Percentiles rank a stretch among this genome's conserved stretches.
These are phyloP conservation scores for Alloplasta piceator DNA, from an alignment of 2,888 invertebrate species.

Conservation along the genomic window DNA sequence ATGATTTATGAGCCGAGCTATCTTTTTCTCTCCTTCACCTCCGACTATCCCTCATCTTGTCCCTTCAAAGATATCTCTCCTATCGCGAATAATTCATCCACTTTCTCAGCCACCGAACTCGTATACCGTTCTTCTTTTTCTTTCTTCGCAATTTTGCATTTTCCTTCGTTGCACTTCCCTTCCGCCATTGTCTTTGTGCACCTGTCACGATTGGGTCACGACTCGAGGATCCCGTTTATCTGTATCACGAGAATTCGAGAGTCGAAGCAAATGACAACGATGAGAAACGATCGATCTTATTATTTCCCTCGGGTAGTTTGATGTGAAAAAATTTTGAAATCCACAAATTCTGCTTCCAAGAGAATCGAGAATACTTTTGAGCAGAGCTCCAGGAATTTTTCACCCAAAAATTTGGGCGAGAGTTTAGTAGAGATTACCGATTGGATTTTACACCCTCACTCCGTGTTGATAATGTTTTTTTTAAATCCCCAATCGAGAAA, in stretches of 20 bases:
- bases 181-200: slow-evolving; percentile 45
- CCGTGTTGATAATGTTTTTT: no score
- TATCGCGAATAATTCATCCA: slow-evolving; percentile 54
- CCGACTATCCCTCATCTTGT: slow-evolving; percentile 1
- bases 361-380: no score
- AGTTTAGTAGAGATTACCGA: no score
- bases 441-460: no score
- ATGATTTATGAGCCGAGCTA: slow-evolving; percentile 66
- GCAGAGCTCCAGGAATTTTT: no score
- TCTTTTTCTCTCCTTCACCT: slow-evolving; percentile 21
- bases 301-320: no score
- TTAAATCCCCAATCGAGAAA: no score
- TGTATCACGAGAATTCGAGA: background rate
- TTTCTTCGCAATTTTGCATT: background rate
- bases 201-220: slow-evolving; percentile 53
- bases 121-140: background rate
- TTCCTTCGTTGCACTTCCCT: slow-evolving; percentile 1
- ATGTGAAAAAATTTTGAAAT: no score
- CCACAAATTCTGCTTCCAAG: no score
- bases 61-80: slow-evolving; percentile 39
- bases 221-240: slow-evolving; percentile 10
- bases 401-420: no score
- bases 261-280: background rate
- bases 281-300: background rate
- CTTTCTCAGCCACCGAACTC: slow-evolving; percentile 54